phyloP scores from a whole-genome alignment of 1,140 invertebrate genomes.

The Orussus abietinus region DNA sequence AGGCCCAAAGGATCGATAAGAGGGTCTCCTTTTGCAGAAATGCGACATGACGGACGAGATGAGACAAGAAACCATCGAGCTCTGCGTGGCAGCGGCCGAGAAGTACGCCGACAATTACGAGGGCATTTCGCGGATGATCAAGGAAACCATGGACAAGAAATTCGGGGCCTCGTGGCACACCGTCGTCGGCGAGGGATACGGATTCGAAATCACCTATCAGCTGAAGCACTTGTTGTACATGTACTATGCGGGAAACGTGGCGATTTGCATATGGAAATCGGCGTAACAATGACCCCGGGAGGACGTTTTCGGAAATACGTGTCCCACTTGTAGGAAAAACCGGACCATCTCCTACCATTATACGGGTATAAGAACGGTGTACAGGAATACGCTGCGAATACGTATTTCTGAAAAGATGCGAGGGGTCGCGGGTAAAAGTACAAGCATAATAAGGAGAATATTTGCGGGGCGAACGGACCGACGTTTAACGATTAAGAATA shows the following conservation, averaged over 20 bases:
- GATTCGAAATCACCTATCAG: constrained; percentile 90
- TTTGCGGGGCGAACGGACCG: too few relatives aligned
- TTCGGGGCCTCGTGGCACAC: constrained; percentile 91
- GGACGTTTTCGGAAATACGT: too few relatives aligned
- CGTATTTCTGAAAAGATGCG: too few relatives aligned
- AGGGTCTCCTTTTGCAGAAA: constrained; percentile 59
- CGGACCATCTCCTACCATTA: too few relatives aligned
- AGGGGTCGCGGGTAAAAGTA: too few relatives aligned
- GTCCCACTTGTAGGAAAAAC: too few relatives aligned
- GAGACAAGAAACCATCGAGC: constrained; percentile 81
- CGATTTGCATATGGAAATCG: constrained; percentile 89
- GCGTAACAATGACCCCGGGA: too few relatives aligned
- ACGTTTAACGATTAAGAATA: too few relatives aligned
- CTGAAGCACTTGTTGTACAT: constrained; percentile 85
- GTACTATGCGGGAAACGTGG: constrained; percentile 88
- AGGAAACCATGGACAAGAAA: constrained; percentile 92
- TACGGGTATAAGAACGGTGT: too few relatives aligned
- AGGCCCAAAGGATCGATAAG: background rate
- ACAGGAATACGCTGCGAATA: too few relatives aligned
- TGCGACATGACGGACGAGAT: constrained; percentile 91
- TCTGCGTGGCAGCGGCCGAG: constrained; percentile 87
- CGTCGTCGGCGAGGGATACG: constrained; percentile 89
- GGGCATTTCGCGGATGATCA: constrained; percentile 78
- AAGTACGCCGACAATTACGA: constrained; percentile 81
- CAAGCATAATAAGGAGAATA: background rate